Conservation (phyloP, 1,140 invertebrate genomes). For the Metaphire vulgaris region DNA sequence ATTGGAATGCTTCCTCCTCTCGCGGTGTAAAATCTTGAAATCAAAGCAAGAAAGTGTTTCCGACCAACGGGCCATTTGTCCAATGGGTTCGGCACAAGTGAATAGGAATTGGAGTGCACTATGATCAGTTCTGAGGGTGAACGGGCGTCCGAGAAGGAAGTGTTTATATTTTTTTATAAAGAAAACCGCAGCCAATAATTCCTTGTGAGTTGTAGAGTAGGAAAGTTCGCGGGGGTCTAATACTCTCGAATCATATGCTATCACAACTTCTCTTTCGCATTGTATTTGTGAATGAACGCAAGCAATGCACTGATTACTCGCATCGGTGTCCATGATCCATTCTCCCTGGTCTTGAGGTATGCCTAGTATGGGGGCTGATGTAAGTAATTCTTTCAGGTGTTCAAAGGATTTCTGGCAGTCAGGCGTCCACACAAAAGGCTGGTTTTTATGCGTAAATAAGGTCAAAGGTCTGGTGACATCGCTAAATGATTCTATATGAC, state of each 20-base stretch:
- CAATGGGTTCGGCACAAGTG: conserved; percentile 29
- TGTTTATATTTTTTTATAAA: not conserved
- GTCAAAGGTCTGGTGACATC: conserved; percentile 27
- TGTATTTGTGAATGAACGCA: conserved; percentile 40
- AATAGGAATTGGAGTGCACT: conserved; percentile 36
- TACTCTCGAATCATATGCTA: not conserved
- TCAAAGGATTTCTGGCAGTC: conserved; percentile 24
- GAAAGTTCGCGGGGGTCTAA: not conserved
- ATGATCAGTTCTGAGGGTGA: conserved; percentile 31
- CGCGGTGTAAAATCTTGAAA: conserved; percentile 34
- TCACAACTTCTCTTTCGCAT: not conserved
- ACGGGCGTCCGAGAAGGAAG: not conserved
- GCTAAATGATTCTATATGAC: conserved; percentile 36
- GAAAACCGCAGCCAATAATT: conserved; percentile 29
- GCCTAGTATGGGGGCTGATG: conserved; percentile 24
- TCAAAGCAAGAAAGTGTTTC: conserved; percentile 33
- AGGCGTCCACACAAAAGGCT: not conserved
- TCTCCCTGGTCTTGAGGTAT: conserved; percentile 15
- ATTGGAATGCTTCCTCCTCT: not conserved
- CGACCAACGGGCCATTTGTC: conserved; percentile 38
- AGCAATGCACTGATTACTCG: conserved; percentile 38
- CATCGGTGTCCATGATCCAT: conserved; percentile 42
- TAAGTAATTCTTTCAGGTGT: conserved; percentile 24
- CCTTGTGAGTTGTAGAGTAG: conserved; percentile 29
- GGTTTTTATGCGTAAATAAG: not conserved